Evolutionary conservation across 2,113 vertebrate species (phyloP).

Genomic region (Rhinolophus sinicus): DNA sequence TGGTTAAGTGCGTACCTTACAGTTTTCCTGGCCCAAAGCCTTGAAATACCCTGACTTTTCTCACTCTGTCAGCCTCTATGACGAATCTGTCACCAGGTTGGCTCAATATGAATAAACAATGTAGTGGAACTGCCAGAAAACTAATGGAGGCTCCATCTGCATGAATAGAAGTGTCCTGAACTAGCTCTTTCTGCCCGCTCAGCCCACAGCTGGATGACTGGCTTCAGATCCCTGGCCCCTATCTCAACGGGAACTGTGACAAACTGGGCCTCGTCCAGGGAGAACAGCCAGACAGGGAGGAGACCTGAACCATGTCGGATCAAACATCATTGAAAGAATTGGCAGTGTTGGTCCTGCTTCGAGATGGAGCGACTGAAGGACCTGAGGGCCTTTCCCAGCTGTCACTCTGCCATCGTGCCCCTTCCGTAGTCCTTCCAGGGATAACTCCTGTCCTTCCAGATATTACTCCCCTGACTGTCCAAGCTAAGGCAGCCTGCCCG

Average conservation of each 20-base stretch:
- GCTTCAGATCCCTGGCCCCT: not conserved
- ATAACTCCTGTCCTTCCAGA: not conserved
- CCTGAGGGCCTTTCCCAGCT: not conserved
- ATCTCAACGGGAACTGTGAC: not conserved
- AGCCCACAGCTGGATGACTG: not conserved
- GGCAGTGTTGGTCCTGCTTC: not conserved
- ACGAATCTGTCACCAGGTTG: slow-evolving; percentile 55
- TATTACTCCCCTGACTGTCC: not conserved
- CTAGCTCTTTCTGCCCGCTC: not conserved
- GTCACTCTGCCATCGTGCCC: fast-evolving
- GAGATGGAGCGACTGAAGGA: fast-evolving
- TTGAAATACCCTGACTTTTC: slow-evolving; percentile 23
- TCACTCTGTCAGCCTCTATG: slow-evolving; percentile 17
- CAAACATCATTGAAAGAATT: not conserved
- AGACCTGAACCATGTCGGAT: not conserved
- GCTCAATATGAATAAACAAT: slow-evolving; percentile 56
- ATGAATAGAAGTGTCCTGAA: not conserved
- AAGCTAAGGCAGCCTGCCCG: not conserved
- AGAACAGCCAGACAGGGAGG: not conserved
- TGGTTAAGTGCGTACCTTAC: not conserved
- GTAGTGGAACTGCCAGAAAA: not conserved
- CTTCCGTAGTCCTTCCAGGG: not conserved
- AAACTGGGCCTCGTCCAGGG: not conserved
- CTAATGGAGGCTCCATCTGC: not conserved
- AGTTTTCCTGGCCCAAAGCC: slow-evolving; percentile 22